Percentiles rank a stretch among this genome's conserved stretches.
These are phyloP conservation scores for Oligia strigilis DNA, from an alignment of 2,888 invertebrate genomes.

Conservation along the genomic window DNA sequence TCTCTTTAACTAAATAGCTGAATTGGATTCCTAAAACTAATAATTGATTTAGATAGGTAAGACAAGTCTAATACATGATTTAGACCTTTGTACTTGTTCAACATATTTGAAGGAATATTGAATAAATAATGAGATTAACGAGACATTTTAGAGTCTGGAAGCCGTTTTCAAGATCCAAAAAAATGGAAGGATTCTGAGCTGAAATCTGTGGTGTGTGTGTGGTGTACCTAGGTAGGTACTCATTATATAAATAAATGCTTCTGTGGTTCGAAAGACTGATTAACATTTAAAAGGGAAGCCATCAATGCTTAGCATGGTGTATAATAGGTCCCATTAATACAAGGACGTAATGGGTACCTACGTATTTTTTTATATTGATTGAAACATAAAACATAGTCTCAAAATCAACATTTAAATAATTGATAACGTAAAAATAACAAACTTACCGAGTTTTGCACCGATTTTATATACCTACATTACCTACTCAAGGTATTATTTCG, in stretches of 20 bases:
- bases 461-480: neutral
- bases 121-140: slow-evolving; percentile 14
- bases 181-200: neutral
- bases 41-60: neutral
- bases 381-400: neutral
- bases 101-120: neutral
- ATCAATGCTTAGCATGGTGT: neutral
- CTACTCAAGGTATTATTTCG: neutral
- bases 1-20: no score
- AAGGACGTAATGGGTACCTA: neutral
- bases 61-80: no score
- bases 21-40: no score
- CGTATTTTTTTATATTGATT: neutral
- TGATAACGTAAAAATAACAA: neutral
- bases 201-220: slow-evolving; percentile 1
- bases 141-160: neutral
- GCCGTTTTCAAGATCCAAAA: neutral
- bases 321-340: neutral
- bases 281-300: no score
- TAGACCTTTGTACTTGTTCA: neutral
- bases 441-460: neutral
- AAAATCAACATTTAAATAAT: neutral
- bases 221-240: no score
- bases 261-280: neutral
- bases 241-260: neutral